These are phyloP conservation scores for Drosophila baimaii DNA, from an alignment of 1,140 invertebrate species.

Conservation along the genomic window DNA sequence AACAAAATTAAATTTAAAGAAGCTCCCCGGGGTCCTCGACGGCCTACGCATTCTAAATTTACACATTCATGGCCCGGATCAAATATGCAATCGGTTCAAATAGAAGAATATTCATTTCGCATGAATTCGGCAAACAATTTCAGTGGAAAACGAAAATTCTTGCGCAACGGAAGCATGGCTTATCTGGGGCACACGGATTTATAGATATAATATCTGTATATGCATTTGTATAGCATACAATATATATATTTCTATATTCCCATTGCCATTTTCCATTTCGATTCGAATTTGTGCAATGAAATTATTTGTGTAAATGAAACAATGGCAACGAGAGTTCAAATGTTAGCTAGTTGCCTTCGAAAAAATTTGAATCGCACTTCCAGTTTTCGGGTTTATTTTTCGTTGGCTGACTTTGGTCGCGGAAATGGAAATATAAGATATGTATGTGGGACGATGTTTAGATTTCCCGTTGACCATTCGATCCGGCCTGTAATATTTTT, in stretches of 20 bases:
- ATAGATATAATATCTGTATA: conserved; percentile 44
- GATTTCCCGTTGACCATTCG: conserved; percentile 35
- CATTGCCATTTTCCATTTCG: conserved; percentile 17
- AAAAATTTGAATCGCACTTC: conserved; percentile 25
- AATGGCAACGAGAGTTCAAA: conserved; percentile 34
- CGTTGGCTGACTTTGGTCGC: conserved; percentile 13
- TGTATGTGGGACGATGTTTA: conserved; percentile 25
- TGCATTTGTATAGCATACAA: too few species aligned
- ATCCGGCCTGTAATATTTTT: conserved; percentile 20
- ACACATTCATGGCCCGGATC: conserved; percentile 12
- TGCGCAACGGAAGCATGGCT: conserved; percentile 37
- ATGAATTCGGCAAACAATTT: conserved; percentile 36
- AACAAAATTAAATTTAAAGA: conserved; percentile 5
- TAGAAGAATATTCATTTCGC: conserved; percentile 39
- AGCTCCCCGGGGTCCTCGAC: background rate
- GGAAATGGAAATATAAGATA: conserved; percentile 55
- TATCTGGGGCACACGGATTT: conserved; percentile 52
- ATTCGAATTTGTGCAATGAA: conserved; percentile 46
- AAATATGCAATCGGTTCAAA: conserved; percentile 47
- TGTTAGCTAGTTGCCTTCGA: conserved; percentile 40
- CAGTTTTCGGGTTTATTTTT: conserved; percentile 16
- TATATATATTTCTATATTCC: conserved; percentile 11
- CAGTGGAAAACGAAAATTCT: conserved; percentile 26
- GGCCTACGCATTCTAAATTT: conserved; percentile 2
- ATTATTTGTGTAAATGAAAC: conserved; percentile 56